Percentiles rank a stretch among this genome's conserved stretches.
These are phyloP conservation scores for Hirtodrosophila histrioides DNA, from an alignment of 2,888 invertebrate species.

Conservation along the genomic window DNA sequence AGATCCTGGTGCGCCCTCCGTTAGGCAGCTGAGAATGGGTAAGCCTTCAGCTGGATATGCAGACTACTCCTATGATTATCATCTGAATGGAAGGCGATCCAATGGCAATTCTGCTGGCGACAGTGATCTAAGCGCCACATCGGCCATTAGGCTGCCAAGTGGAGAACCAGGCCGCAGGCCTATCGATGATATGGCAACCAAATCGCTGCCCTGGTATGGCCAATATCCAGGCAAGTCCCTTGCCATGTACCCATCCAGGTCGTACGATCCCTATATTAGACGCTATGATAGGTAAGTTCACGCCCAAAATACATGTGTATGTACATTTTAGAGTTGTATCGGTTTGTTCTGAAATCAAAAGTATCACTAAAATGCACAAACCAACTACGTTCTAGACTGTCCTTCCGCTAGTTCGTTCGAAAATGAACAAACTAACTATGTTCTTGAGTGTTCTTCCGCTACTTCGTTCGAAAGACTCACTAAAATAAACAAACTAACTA, in stretches of 20 bases:
- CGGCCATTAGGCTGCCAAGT: slow-evolving; percentile 34
- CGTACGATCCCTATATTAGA: slow-evolving; percentile 83
- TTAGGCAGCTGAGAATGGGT: slow-evolving; percentile 58
- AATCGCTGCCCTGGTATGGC: slow-evolving; percentile 66
- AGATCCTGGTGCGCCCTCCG: slow-evolving; percentile 49
- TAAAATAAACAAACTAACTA: too few species aligned
- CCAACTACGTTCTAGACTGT: too few species aligned
- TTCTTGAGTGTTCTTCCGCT: too few species aligned
- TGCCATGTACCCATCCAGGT: slow-evolving; percentile 81
- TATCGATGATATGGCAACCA: slow-evolving; percentile 31
- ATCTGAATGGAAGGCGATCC: slow-evolving; percentile 78
- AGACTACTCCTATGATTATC: slow-evolving; percentile 85
- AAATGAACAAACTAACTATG: too few species aligned
- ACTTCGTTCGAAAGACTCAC: too few species aligned
- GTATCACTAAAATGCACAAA: too few species aligned
- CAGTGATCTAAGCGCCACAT: slow-evolving; percentile 50
- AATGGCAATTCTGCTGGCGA: slow-evolving; percentile 78
- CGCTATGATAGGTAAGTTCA: slow-evolving; percentile 83
- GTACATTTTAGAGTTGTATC: too few species aligned
- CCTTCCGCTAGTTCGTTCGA: too few species aligned
- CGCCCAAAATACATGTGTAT: too few species aligned
- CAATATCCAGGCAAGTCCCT: slow-evolving; percentile 45
- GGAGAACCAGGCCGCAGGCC: slow-evolving; percentile 34
- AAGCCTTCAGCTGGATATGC: slow-evolving; percentile 83
- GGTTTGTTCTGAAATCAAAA: too few species aligned